Base-by-base conservation (phyloP, 2,888 invertebrate genomes). In the Syritta pipiens region DNA sequence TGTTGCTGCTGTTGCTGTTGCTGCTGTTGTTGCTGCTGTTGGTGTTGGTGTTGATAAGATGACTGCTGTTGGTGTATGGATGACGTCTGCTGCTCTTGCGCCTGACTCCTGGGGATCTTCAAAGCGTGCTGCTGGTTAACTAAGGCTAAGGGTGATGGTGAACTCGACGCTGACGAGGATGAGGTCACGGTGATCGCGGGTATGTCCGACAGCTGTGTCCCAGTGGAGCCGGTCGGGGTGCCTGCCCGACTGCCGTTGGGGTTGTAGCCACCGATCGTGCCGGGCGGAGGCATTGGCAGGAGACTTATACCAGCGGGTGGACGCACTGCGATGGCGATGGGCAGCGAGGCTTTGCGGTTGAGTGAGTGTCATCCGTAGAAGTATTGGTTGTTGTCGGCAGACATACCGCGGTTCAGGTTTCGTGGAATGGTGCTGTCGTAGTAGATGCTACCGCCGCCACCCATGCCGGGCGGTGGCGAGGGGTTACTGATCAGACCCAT, bases 281-380 rank as follows among this genome's bases (percentile, higher is more conserved):
- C 86, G 55, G 86, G 67, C 1, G 79, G 57, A 46, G 79, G 84
- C 82, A 86, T 65, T 19, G 86, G 86, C 69, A 87, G 82, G 81
- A 86, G 83, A 55, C 85, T 86, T 20, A 86, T 84, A 75, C 85
- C 85, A 71, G 85, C 82, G 40, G 85, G 85, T 35, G 85, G 83
- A 28, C 85, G 82, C 46, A 85, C 84, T 62, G 86, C 86, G 74
- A 84, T 83, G 12, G 84, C 83, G 32, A 86, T 85, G 17, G 86
- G 87, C 63, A 86, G 76, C 19, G 87, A 86, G 17, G 86, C 81
- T 82, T 85, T 87, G 26, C 86, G 87, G 82, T 85, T 87, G 3
- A 88, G 83, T 81, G 87, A 86, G 82, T 88, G 88, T 88, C 88
- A 89, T 86, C 88, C 88, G 65, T 87, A 88, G 82, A 86, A 88